These are phyloP conservation scores for Chlorops oryzae DNA, from an alignment of 1,140 invertebrate species.

Conservation along the genomic window DNA sequence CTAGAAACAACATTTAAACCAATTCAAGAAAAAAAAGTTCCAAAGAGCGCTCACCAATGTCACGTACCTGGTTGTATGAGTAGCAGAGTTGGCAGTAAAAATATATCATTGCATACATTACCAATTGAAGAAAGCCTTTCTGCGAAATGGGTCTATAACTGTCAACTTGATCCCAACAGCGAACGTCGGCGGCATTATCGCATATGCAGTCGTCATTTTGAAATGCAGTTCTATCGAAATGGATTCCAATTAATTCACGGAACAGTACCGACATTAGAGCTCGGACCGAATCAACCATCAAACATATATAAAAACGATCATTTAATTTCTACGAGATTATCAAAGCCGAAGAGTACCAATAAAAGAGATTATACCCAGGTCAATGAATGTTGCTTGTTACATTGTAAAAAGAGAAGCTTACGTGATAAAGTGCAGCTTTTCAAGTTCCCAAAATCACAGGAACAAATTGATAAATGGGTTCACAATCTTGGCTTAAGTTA, in stretches of 20 bases:
- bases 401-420: conserved; percentile 30
- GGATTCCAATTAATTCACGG: conserved; percentile 23
- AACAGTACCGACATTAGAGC: conserved; percentile 27
- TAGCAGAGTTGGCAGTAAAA: background rate
- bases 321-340: too few species aligned
- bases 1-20: too few species aligned
- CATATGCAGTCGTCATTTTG: conserved; percentile 35
- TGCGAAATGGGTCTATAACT: conserved; percentile 36
- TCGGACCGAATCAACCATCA: conserved; percentile 20
- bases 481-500: conserved; percentile 32
- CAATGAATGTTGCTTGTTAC: conserved; percentile 31
- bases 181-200: conserved; percentile 34
- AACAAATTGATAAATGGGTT: conserved; percentile 31
- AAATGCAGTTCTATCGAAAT: conserved; percentile 26
- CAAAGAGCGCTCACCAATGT: too few species aligned
- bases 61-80: conserved; percentile 7
- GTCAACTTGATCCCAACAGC: conserved; percentile 25
- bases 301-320: conserved; percentile 26
- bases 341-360: too few species aligned
- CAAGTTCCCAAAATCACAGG: conserved; percentile 27
- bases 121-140: conserved; percentile 6
- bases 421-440: conserved; percentile 33
- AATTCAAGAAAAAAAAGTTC: too few species aligned
- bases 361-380: conserved; percentile 33
- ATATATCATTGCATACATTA: background rate